These are phyloP conservation scores for Mechanitis mazaeus DNA, from an alignment of 2,888 invertebrate genomes.

Conservation along the genomic window DNA sequence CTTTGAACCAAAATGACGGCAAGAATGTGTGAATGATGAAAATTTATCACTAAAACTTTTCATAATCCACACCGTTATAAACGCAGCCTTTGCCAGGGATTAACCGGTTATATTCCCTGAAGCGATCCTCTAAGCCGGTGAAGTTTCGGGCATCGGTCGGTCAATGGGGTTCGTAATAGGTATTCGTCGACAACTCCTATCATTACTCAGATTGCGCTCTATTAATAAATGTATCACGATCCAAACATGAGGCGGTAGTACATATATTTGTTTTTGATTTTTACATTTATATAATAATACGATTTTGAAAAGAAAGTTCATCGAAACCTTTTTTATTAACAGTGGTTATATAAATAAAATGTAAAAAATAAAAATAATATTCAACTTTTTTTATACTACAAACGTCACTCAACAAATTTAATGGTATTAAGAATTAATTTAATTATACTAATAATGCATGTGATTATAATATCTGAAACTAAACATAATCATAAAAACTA, in stretches of 20 bases:
- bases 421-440: too few relatives aligned
- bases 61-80: conserved; percentile 33
- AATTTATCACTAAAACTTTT: conserved; percentile 28
- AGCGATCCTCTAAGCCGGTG: conserved; percentile 39
- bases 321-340: too few relatives aligned
- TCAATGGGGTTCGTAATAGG: conserved; percentile 46
- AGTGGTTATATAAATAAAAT: too few relatives aligned
- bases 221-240: conserved; percentile 9
- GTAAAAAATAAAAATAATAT: too few relatives aligned
- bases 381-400: too few relatives aligned
- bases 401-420: too few relatives aligned
- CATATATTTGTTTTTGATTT: too few relatives aligned
- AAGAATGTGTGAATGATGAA: conserved; percentile 13
- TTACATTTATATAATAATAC: too few relatives aligned
- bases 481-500: not conserved
- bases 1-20: conserved; percentile 10
- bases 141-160: conserved; percentile 44
- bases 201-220: conserved; percentile 48
- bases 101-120: conserved; percentile 29
- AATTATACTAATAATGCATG: too few relatives aligned
- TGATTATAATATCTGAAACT: not conserved
- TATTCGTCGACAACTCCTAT: conserved; percentile 50
- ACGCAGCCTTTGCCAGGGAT: conserved; percentile 33
- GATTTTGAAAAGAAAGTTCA: too few relatives aligned
- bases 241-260: not conserved